Evolutionary conservation across 2,888 invertebrate species (phyloP).

Genomic region (Caenorhabditis afra): DNA sequence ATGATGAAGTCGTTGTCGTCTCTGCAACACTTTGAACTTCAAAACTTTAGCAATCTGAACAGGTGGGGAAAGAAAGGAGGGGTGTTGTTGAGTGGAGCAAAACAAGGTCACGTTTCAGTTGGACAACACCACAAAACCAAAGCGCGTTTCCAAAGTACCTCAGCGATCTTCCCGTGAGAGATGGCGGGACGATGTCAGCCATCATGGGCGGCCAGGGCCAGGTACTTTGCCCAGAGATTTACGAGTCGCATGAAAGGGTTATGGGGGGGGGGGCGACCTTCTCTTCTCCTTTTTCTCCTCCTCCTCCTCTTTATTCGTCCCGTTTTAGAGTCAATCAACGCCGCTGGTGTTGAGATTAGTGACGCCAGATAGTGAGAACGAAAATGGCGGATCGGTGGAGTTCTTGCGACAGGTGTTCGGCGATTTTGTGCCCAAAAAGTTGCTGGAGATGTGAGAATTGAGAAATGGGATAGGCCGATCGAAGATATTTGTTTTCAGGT

Average conservation of each 20-base stretch:
- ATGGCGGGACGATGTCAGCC: slow-evolving; percentile 12
- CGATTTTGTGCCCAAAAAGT: background rate
- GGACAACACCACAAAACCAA: slow-evolving; percentile 1
- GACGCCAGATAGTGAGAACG: slow-evolving; percentile 5
- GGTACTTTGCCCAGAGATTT: slow-evolving; percentile 11
- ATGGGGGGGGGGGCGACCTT: background rate
- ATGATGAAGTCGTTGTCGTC: slow-evolving; percentile 12
- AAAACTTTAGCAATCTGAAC: slow-evolving; percentile 8
- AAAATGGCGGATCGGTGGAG: background rate
- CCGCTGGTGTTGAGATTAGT: slow-evolving; percentile 3
- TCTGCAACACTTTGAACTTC: slow-evolving; percentile 15
- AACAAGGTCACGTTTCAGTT: slow-evolving; percentile 1
- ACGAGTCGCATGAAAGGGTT: slow-evolving; percentile 12
- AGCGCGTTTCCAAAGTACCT: slow-evolving; percentile 11
- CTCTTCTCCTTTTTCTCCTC: background rate
- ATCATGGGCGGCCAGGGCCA: slow-evolving; percentile 7
- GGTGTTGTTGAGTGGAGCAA: no score
- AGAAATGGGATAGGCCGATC: background rate
- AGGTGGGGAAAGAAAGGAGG: background rate
- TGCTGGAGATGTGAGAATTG: slow-evolving; percentile 11
- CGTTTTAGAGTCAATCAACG: slow-evolving; percentile 3
- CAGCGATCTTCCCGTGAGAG: slow-evolving; percentile 13
- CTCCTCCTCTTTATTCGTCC: background rate
- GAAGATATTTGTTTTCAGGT: background rate
- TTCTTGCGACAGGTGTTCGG: background rate